Evolutionary conservation across 2,888 invertebrate genomes (phyloP), one percentile per base, ranked within the genome.

Genomic region (Erynnis tages): DNA sequence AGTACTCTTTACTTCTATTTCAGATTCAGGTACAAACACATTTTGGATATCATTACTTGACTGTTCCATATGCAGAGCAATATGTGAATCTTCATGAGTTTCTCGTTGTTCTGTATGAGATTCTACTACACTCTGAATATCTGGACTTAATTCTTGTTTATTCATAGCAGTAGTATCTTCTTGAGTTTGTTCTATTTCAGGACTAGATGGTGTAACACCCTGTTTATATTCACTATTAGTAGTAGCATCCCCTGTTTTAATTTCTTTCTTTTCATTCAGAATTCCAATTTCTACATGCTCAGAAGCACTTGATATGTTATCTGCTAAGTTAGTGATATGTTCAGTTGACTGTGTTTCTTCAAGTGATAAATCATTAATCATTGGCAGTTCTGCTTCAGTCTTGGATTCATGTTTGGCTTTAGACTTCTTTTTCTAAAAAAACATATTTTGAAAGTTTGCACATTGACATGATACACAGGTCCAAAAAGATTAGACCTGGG

Each of bases 381-480:
- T 23, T 16, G 52, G 45, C 14, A 34, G 45, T 29, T 55, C 56
- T 11, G 10, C 8, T 25, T 46, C 30, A 10, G 44, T 56, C 56
- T 52, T 62, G 43, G 54, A 17, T 10, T 25, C 43, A 14, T 54
- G 53, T 66, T 74, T 76, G 13, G 69, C 69, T 62, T 82, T 85
- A 3, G 62, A 53, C 65, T 78, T 87, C 65, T 81, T 87, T 67
- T 83, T 87, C 87, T 88, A 59, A 8, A 69, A 76, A 6, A 38
- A 35, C 1, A 35, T 6, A 1, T 30, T 11, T 27, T 2, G n/a
- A 10, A 27, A 21, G 5, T 27, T 10, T n/a, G n/a, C n/a, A n/a
- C n/a, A n/a, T n/a, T n/a, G n/a, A n/a, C n/a, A n/a, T n/a, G n/a
- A n/a, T n/a, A n/a, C n/a, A n/a, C n/a, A n/a, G n/a, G n/a, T n/a